phyloP scores from a whole-genome alignment of 2,113 vertebrate genomes.

The Sapajus apella region DNA sequence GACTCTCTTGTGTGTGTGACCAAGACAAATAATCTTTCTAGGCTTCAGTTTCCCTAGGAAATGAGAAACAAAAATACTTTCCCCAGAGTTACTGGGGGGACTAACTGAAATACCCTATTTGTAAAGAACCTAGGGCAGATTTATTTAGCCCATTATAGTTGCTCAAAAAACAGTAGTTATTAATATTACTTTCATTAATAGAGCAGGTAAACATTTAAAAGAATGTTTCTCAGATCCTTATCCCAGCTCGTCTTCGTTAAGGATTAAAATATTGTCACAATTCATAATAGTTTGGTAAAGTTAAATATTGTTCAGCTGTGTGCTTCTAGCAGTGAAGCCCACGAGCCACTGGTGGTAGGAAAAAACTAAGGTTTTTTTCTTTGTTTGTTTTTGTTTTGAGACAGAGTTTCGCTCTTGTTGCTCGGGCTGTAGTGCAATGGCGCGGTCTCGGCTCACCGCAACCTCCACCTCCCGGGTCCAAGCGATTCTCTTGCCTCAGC shows the following conservation, averaged over 20 bases:
- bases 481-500: too few species aligned
- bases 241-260: neutral
- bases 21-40: neutral
- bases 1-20: neutral
- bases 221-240: neutral
- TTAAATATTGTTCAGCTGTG: neutral
- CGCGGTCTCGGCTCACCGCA: too few species aligned
- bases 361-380: neutral
- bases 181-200: conserved; percentile 19
- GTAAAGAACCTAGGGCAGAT: neutral
- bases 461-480: too few species aligned
- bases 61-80: neutral
- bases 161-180: neutral
- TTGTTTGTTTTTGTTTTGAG: too few species aligned
- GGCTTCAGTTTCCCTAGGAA: conserved; percentile 19
- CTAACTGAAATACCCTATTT: conserved; percentile 21
- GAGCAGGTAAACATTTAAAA: conserved; percentile 39
- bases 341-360: neutral
- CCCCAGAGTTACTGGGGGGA: neutral
- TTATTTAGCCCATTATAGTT: conserved; percentile 29
- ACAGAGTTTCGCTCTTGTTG: too few species aligned
- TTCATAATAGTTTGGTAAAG: conserved; percentile 7
- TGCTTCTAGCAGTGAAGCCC: neutral
- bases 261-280: conserved; percentile 2
- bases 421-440: too few species aligned